Evolutionary conservation across 1,140 invertebrate genomes (phyloP).

Genomic region (Apis cerana): DNA sequence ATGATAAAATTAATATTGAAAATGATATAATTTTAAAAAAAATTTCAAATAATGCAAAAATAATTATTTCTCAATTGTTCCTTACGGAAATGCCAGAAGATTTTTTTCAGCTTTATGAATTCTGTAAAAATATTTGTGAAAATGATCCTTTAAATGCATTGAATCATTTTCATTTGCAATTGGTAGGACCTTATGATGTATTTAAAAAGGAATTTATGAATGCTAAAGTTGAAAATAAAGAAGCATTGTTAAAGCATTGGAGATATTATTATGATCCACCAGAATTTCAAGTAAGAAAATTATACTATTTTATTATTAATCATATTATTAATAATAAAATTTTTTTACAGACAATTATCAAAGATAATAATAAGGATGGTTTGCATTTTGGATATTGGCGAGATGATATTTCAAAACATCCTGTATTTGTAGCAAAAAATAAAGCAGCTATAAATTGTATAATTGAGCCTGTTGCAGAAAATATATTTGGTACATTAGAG

Average conservation of each 20-base stretch:
- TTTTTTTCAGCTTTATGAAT: constrained; percentile 92
- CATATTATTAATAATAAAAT: background rate
- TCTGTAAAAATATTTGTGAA: constrained; percentile 86
- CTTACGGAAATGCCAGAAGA: constrained; percentile 93
- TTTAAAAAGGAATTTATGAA: constrained; percentile 85
- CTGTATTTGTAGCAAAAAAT: constrained; percentile 90
- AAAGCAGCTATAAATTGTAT: constrained; percentile 85
- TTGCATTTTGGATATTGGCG: constrained; percentile 95
- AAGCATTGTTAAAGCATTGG: constrained; percentile 90
- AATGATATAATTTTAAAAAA: background rate
- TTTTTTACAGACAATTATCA: constrained; percentile 85
- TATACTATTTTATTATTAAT: background rate
- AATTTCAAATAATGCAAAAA: constrained; percentile 63
- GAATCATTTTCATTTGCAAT: constrained; percentile 84
- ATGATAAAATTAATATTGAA: background rate
- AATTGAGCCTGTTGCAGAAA: constrained; percentile 88
- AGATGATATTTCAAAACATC: constrained; percentile 88
- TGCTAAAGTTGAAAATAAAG: constrained; percentile 81
- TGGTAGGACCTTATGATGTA: constrained; percentile 95
- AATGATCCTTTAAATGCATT: constrained; percentile 85
- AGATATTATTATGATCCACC: constrained; percentile 96
- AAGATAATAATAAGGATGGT: constrained; percentile 85
- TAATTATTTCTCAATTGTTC: constrained; percentile 88
- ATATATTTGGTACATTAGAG: constrained; percentile 93
- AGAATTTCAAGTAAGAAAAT: constrained; percentile 88